A percentile compares a stretch with the other conserved stretches of the same genome.
Evolutionary conservation across 2,113 vertebrate genomes (phyloP).

Genomic region (Mesoclemmys tuberculata): DNA sequence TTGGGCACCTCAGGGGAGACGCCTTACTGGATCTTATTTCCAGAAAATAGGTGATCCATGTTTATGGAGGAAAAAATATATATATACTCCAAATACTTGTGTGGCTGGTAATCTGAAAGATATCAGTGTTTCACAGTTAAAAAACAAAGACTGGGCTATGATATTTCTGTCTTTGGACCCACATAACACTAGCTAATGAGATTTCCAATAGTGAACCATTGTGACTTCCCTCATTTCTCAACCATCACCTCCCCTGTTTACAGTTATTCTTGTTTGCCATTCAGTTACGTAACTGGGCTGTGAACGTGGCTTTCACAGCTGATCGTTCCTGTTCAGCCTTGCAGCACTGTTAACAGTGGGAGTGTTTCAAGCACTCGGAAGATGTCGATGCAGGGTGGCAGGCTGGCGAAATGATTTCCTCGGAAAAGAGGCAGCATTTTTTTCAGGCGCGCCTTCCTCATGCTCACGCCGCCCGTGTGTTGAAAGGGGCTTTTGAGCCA

Average conservation of each 20-base stretch:
- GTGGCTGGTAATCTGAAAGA: neutral
- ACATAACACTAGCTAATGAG: fast-evolving
- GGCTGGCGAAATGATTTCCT: neutral
- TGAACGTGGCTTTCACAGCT: neutral
- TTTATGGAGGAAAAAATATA: neutral
- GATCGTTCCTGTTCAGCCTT: constrained; percentile 1
- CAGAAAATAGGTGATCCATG: neutral
- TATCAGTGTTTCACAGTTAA: neutral
- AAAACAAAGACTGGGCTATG: neutral
- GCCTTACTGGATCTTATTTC: neutral
- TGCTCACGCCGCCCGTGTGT: neutral
- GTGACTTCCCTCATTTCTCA: neutral
- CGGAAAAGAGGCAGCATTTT: neutral
- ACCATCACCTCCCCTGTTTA: neutral
- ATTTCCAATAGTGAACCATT: neutral
- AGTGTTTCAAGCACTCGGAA: neutral
- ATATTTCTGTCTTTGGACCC: neutral
- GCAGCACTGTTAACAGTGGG: neutral
- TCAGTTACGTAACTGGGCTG: neutral
- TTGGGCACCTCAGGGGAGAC: neutral
- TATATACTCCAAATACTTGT: neutral
- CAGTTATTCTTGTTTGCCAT: neutral
- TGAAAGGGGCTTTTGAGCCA: neutral
- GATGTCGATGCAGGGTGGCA: neutral
- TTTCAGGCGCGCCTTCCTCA: neutral